Evolutionary conservation across 2,888 invertebrate species (phyloP).

Genomic region (Cordylochernes scorpioides): DNA sequence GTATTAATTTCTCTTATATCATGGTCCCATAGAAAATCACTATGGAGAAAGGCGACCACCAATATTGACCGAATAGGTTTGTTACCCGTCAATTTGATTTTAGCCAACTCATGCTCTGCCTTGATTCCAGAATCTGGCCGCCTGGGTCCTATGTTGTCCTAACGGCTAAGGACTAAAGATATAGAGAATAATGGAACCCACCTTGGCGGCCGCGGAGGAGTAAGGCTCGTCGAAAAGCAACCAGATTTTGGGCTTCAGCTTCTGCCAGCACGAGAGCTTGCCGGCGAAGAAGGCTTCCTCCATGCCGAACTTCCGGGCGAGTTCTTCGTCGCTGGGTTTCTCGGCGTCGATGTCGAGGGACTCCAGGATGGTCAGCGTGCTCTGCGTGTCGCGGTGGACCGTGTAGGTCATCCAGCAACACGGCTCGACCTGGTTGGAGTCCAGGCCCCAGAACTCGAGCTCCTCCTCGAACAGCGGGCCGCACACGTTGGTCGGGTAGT

Average conservation of each 20-base stretch:
- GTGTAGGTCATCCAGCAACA: conserved; percentile 32
- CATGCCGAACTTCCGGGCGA: conserved; percentile 27
- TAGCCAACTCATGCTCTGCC: too few relatives aligned
- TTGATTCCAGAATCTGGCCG: too few relatives aligned
- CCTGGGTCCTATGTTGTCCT: too few relatives aligned
- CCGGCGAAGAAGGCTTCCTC: conserved; percentile 26
- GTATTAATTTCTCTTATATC: too few relatives aligned
- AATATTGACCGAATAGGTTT: too few relatives aligned
- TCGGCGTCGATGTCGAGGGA: conserved; percentile 30
- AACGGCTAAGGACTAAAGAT: too few relatives aligned
- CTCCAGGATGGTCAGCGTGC: conserved; percentile 27
- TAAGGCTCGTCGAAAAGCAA: conserved; percentile 29
- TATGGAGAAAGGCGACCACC: too few relatives aligned
- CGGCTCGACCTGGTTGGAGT: conserved; percentile 29
- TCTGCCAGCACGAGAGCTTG: conserved; percentile 26
- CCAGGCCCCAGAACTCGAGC: conserved; percentile 28
- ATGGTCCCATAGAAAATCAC: too few relatives aligned
- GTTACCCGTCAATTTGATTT: too few relatives aligned
- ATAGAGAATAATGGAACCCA: conserved; percentile 15
- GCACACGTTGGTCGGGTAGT: conserved; percentile 29
- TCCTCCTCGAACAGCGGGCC: conserved; percentile 30
- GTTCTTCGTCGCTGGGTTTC: conserved; percentile 29
- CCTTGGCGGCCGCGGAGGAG: conserved; percentile 27
- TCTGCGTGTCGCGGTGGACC: conserved; percentile 31
- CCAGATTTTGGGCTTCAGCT: conserved; percentile 28